Base-by-base conservation (phyloP, 2,797 vertebrate species). In the Pterois miles region DNA sequence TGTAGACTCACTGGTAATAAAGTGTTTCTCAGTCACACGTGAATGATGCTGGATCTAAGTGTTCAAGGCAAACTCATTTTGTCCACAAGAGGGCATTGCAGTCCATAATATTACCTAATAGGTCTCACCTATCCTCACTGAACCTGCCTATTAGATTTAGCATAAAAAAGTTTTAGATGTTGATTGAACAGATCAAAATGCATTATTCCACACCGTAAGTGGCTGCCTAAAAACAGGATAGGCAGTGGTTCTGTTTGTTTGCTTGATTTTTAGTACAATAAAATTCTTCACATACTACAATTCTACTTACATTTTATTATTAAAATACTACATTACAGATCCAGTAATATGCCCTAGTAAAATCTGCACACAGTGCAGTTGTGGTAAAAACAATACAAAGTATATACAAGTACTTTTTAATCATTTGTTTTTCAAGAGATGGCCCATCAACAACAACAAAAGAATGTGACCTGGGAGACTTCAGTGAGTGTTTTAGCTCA, bases 71-170 rank as follows among this genome's bases (percentile, higher is more conserved):
- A 59, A 13, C 12, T 38, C 1, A 6, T 46, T 73, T 22, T 65
- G 33, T 72, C 88, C 92, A 92, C 77, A 76, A 82, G 88, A 73
- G 75, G 85, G 86, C 76, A 52, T 4, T 62, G 34, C 14, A 76
- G 23, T 36, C 43, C 34, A 65, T 29, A 33, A 64, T 13, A 54
- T 46, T 33, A 63, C 33, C 22, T n/a, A 5, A n/a, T 1, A 23
- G 9, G 27, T 5, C 13, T 7, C 34, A 22, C 43, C 11, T 27
- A 25, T 43, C 22, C 27, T 48, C 18, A 59, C 14, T 53, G 6
- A 40, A 27, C 18, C 3, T 18, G 9, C 11, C 3, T 27, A 9
- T 63, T 52, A 18, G 6, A 53, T 50, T 8, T 2, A 3, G 0
- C 6, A 52, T 27, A 67, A 16, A 67, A 7, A 3, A 1, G 10